Evolutionary conservation across 2,888 invertebrate genomes (phyloP), one percentile per base, ranked within the genome.

Genomic region (Tillus elongatus): DNA sequence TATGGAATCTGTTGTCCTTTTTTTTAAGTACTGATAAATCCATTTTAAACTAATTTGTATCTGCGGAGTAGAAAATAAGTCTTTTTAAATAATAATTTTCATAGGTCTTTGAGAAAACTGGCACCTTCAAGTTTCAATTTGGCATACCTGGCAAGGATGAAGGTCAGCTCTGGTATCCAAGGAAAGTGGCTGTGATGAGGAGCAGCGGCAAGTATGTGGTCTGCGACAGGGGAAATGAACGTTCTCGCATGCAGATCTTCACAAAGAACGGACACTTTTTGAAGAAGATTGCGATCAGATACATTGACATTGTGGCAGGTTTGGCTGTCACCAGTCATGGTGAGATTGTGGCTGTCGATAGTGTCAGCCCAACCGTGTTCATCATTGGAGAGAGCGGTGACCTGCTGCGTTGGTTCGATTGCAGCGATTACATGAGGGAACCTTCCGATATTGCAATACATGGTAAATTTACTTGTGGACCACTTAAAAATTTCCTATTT

Each of bases 201-300:
- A 80, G 79, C 38, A 84, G 82, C 35, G 88, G 88, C 26, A 89
- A 89, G 62, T 88, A 88, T 63, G 93, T 96, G n/a, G 91, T 96
- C 2, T 96, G 96, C 64, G 96, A 96, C 68, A 83, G 96, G 46
- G 95, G 95, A 32, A 93, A 91, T 57, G 95, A 96, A 62, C 78
- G 95, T 37, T 92, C 92, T 1, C 81, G 95, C 40, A 93, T 96
- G 92, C 96, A 96, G 67, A 90, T 96, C 51, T 96, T 96, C 61
- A 92, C 90, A 28, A 90, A 89, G 59, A 91, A 84, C 60, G 95
- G 95, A 15, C 90, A 92, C 59, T 96, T 95, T 65, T 74, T 95
- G 56, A 90, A 90, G 68, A 95, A 95, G 68, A 95, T 95, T 46
- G 90, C 91, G 42, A 82, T 83, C 46, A 73, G 87, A 47, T 88